phyloP scores from a whole-genome alignment of 2,888 invertebrate species.

The Agrenia bidenticulata region DNA sequence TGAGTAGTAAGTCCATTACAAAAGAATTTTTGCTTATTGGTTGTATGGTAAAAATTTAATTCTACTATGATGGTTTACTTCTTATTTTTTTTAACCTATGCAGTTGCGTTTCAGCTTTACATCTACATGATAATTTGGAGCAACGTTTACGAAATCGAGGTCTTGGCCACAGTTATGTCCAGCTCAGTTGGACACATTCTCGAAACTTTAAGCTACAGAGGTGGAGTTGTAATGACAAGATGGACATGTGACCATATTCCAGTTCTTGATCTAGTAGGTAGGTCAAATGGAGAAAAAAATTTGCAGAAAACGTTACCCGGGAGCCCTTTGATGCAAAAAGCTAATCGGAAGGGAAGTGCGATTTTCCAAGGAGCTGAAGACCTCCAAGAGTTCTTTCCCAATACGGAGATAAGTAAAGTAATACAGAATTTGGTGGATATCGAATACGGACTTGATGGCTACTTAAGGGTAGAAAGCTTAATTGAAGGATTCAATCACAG shows the following conservation, averaged over 20 bases:
- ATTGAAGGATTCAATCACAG: slow-evolving; percentile 34
- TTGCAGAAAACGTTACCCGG: not conserved
- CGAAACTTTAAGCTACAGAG: slow-evolving; percentile 38
- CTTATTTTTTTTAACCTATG: too few relatives aligned
- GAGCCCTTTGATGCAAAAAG: not conserved
- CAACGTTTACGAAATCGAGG: slow-evolving; percentile 32
- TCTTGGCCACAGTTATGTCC: slow-evolving; percentile 32
- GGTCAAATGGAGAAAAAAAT: not conserved
- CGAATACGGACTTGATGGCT: slow-evolving; percentile 38
- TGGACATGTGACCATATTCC: slow-evolving; percentile 35
- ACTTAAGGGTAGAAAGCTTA: slow-evolving; percentile 33
- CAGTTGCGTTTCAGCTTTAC: slow-evolving; percentile 37
- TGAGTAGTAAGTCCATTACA: too few relatives aligned
- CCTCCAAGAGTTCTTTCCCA: slow-evolving; percentile 8
- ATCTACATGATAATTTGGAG: slow-evolving; percentile 31
- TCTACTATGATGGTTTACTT: too few relatives aligned
- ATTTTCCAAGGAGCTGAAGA: not conserved
- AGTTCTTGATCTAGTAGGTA: slow-evolving; percentile 31
- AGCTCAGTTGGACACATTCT: slow-evolving; percentile 35
- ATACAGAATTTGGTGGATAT: slow-evolving; percentile 40
- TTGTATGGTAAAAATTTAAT: too few relatives aligned
- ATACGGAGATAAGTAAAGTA: slow-evolving; percentile 32
- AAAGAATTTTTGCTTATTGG: too few relatives aligned
- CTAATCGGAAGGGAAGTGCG: not conserved
- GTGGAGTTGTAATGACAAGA: slow-evolving; percentile 39